Conservation (phyloP, 2,113 vertebrate species). For the Hystrix cristata region DNA sequence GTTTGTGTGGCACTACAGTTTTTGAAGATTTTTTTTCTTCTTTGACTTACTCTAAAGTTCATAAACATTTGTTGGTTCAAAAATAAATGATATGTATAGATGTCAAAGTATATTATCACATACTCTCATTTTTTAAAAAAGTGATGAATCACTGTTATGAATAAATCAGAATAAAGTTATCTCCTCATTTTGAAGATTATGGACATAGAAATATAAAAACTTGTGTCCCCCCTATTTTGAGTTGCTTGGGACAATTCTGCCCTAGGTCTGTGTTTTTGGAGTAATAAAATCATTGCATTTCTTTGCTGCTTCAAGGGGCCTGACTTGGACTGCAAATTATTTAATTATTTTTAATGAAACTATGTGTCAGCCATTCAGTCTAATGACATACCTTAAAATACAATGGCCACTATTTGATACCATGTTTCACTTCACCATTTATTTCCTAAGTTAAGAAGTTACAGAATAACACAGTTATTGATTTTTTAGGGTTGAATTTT, state of each 20-base stretch:
- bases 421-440: background rate
- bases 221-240: background rate
- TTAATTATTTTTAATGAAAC: background rate
- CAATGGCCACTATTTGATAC: background rate
- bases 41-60: background rate
- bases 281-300: background rate
- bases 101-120: background rate
- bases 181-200: background rate
- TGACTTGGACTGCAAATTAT: background rate
- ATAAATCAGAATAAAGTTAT: slow-evolving; percentile 13
- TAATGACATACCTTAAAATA: background rate
- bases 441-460: background rate
- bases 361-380: background rate
- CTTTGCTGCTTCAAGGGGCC: background rate
- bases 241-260: background rate
- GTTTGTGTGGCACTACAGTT: background rate
- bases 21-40: background rate
- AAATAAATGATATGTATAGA: background rate
- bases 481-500: background rate
- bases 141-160: background rate
- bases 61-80: background rate
- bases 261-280: background rate
- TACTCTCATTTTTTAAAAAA: background rate
- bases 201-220: background rate
- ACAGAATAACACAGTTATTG: background rate